Conservation (phyloP, 2,113 vertebrate species). For the Chlorocebus sabaeus region DNA sequence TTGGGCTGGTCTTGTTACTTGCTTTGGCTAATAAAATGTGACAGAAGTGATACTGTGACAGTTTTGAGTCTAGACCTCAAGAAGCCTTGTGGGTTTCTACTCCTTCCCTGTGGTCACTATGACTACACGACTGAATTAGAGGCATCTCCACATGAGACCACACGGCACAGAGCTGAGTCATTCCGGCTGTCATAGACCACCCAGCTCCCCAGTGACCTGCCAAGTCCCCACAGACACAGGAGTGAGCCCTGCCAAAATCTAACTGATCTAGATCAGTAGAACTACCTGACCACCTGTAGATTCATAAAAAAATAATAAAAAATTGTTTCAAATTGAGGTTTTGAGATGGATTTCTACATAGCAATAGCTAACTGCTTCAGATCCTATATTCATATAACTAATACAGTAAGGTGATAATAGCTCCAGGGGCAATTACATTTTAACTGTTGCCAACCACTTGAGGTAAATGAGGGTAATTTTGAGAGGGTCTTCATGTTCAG, state of each 20-base stretch:
- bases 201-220: neutral
- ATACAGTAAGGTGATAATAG: neutral
- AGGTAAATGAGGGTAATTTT: neutral
- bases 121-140: neutral
- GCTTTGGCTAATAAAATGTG: neutral
- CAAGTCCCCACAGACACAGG: neutral
- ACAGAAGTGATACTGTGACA: neutral
- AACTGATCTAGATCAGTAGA: neutral
- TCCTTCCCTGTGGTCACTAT: neutral
- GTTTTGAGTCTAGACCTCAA: neutral
- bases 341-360: neutral
- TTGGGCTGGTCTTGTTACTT: neutral
- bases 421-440: neutral
- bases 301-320: neutral
- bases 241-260: neutral
- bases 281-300: neutral
- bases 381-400: neutral
- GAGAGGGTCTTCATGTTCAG: neutral
- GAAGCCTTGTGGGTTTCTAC: neutral
- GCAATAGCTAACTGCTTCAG: neutral
- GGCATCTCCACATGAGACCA: neutral
- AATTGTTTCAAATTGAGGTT: neutral
- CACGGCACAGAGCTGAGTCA: neutral
- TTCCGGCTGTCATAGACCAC: neutral
- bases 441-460: neutral